phyloP scores from a whole-genome alignment of 2,797 vertebrate species.

The Coreius guichenoti region DNA sequence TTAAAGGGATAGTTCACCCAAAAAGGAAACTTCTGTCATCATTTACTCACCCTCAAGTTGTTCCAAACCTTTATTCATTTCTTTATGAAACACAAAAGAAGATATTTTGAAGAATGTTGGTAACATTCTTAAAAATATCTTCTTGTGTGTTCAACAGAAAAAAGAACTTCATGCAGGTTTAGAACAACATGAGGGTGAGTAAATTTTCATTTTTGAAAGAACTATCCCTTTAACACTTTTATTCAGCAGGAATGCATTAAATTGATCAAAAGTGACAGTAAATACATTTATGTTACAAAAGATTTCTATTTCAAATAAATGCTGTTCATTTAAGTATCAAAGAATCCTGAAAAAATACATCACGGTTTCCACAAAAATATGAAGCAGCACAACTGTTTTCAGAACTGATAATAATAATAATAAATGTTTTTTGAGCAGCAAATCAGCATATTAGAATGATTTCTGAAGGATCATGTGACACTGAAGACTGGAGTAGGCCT shows the following conservation, averaged over 20 bases:
- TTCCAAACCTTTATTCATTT: neutral
- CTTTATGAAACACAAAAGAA: neutral
- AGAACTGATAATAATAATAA: neutral
- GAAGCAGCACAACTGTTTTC: neutral
- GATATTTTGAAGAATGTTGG: neutral
- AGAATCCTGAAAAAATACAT: neutral
- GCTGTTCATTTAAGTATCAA: neutral
- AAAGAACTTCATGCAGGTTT: too few species aligned
- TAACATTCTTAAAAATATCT: too few species aligned
- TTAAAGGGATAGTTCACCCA: neutral
- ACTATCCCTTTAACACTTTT: too few species aligned
- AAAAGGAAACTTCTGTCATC: too few species aligned
- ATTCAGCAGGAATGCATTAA: too few species aligned
- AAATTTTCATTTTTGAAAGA: too few species aligned
- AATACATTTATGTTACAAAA: neutral
- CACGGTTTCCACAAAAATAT: neutral
- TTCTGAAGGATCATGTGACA: conserved; percentile 2
- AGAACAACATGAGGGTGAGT: too few species aligned
- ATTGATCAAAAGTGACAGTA: neutral
- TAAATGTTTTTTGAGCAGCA: too few species aligned
- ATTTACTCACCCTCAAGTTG: neutral
- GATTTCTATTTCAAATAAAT: neutral
- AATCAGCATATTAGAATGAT: neutral
- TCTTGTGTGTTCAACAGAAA: too few species aligned
- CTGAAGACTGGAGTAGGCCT: neutral